Percentiles rank a stretch among this genome's conserved stretches.
These are phyloP conservation scores for Sardina pilchardus DNA, from an alignment of 2,113 vertebrate species.

Conservation along the genomic window DNA sequence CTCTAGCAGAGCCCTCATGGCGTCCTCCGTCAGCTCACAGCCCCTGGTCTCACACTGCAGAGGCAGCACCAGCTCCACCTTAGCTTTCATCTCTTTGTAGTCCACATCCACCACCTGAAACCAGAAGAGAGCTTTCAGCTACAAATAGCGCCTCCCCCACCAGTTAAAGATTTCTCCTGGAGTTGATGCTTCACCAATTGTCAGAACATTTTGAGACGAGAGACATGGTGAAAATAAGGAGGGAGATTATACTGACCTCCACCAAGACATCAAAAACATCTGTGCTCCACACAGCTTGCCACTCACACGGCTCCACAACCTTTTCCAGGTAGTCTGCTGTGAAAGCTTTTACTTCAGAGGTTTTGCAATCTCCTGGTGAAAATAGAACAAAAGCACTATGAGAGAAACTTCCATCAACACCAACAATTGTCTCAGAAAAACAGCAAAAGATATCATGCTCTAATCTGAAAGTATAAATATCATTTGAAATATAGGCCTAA, in stretches of 20 bases:
- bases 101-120: constrained; percentile 82
- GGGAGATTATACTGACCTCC: constrained; percentile 71
- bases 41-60: constrained; percentile 77
- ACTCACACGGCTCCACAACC: constrained; percentile 85
- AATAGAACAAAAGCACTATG: background rate
- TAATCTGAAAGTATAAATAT: background rate
- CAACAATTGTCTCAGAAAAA: too few species aligned
- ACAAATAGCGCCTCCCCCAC: too few species aligned
- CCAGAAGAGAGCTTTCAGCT: background rate
- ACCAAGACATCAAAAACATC: constrained; percentile 86
- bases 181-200: background rate
- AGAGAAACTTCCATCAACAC: background rate
- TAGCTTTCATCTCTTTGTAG: constrained; percentile 74
- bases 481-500: background rate
- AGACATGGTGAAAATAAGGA: background rate
- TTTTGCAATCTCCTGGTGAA: constrained; percentile 86
- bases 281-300: constrained; percentile 88
- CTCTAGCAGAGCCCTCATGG: constrained; percentile 77
- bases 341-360: constrained; percentile 87
- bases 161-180: too few species aligned
- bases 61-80: constrained; percentile 76
- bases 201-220: too few species aligned
- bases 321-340: constrained; percentile 92
- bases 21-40: constrained; percentile 76
- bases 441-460: background rate